Evolutionary conservation across 1,140 invertebrate species (phyloP), one percentile per base, ranked within the genome.

Genomic region (Drosophila oshimai): DNA sequence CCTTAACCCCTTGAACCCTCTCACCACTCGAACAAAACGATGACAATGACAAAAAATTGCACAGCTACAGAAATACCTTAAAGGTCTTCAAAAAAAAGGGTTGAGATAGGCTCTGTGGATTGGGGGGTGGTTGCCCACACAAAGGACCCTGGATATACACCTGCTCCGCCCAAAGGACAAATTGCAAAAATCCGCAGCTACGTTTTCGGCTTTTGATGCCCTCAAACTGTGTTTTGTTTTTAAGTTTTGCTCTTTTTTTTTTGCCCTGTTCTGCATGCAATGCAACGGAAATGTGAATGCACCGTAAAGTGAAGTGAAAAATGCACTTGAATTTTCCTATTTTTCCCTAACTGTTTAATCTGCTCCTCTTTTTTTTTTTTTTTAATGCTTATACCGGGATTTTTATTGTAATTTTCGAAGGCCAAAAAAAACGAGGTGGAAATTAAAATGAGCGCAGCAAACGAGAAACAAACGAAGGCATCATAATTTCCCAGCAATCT

Each of bases 201-300:
- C 29, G 53, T 41, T 76, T 76, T 71, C 60, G 60, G 47, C 62
- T 75, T 61, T 61, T 37, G 39, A 58, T 61, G 39, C 55, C 61
- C 61, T 12, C 61, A 65, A 65, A 65, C 58, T 41, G 61, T 65
- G 61, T 64, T 65, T 49, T 65, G 57, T 65, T 65, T 39, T 37
- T 12, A 20, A 39, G 24, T 29, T 49, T 64, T 64, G 49, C 24
- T 7, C 22, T 10, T 10, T 15, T 31, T 60, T 58, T 57, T 31
- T 37, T 13, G 13, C 55, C 54, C 33, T 31, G 26, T 49, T 37
- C 44, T 41, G 62, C 26, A 71, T 77, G 79, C 79, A 84, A 72
- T 87, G 81, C 81, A 87, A 87, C 81, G 81, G 81, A 86, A 86
- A 86, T 86, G 81, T 86, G 81, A 86, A 86, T 86, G 81, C 81